Evolutionary conservation across 2,113 vertebrate species (phyloP).

Genomic region (Xenopus borealis): DNA sequence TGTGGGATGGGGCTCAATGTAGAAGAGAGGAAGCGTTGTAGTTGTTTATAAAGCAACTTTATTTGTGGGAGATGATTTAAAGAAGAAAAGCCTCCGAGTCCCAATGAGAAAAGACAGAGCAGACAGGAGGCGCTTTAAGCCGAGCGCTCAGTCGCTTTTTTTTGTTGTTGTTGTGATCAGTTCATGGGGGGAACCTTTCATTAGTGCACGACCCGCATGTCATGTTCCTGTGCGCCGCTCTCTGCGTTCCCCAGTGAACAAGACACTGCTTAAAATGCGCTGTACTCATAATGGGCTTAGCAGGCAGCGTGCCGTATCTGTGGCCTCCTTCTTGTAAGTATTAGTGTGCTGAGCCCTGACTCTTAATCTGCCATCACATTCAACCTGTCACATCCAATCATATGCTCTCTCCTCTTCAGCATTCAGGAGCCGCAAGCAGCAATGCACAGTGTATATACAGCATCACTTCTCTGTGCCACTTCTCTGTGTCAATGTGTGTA

Average conservation of each 20-base stretch:
- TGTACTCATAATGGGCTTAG: constrained; percentile 12
- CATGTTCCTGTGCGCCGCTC: neutral
- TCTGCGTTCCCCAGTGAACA: constrained; percentile 14
- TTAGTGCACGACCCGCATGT: constrained; percentile 29
- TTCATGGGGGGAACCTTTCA: neutral
- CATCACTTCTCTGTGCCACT: too few species aligned
- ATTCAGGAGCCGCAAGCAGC: constrained; percentile 44
- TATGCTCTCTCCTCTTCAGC: constrained; percentile 46
- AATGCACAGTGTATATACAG: neutral
- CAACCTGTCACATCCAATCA: constrained; percentile 54
- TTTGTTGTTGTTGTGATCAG: neutral
- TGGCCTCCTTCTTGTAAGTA: constrained; percentile 19
- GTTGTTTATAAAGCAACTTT: constrained; percentile 46
- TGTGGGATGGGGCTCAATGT: constrained; percentile 5
- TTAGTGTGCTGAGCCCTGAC: constrained; percentile 18
- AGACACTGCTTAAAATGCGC: constrained; percentile 2
- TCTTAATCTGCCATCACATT: constrained; percentile 48
- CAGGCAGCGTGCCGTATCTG: constrained; percentile 22
- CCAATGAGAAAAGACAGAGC: constrained; percentile 42
- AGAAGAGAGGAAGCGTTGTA: constrained; percentile 1
- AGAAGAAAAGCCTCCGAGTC: constrained; percentile 38
- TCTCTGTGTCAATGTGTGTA: too few species aligned
- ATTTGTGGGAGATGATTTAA: constrained; percentile 47
- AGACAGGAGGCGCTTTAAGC: constrained; percentile 32
- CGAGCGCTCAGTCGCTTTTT: neutral